These are phyloP conservation scores for Chinchilla lanigera DNA, from an alignment of 2,113 vertebrate genomes.

Conservation along the genomic window DNA sequence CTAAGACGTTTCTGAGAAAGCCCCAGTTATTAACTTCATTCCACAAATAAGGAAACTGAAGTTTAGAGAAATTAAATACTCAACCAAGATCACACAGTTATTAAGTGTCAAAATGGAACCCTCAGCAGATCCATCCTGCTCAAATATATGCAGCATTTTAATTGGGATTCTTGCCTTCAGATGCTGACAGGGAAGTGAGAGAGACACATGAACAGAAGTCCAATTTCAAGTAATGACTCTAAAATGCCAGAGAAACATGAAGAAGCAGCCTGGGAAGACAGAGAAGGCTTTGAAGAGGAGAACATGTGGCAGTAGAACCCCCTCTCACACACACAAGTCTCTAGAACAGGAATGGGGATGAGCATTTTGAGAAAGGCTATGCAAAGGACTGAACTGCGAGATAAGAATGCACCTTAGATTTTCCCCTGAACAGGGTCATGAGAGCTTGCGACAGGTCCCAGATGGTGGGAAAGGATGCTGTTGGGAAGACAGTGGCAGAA, in stretches of 20 bases:
- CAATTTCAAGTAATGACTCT: background rate
- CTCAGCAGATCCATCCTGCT: background rate
- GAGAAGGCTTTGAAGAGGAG: background rate
- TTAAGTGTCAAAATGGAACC: background rate
- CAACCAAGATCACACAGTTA: background rate
- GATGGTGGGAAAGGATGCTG: background rate
- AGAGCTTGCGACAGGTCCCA: background rate
- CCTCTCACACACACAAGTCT: background rate
- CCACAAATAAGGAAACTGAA: background rate
- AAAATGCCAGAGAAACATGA: background rate
- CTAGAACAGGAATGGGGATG: background rate
- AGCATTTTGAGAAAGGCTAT: background rate
- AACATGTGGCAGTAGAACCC: background rate
- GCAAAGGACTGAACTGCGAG: background rate
- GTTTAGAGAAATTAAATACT: background rate
- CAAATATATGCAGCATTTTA: background rate
- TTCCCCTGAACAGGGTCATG: rapidly evolving
- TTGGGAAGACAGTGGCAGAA: background rate
- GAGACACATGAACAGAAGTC: background rate
- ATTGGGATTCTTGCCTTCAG: background rate
- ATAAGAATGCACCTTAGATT: rapidly evolving
- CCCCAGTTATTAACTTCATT: background rate
- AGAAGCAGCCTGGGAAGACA: background rate
- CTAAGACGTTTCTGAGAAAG: background rate
- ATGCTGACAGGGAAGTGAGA: background rate